Evolutionary conservation across 2,113 vertebrate genomes (phyloP).

Genomic region (Cephalopterus ornatus): DNA sequence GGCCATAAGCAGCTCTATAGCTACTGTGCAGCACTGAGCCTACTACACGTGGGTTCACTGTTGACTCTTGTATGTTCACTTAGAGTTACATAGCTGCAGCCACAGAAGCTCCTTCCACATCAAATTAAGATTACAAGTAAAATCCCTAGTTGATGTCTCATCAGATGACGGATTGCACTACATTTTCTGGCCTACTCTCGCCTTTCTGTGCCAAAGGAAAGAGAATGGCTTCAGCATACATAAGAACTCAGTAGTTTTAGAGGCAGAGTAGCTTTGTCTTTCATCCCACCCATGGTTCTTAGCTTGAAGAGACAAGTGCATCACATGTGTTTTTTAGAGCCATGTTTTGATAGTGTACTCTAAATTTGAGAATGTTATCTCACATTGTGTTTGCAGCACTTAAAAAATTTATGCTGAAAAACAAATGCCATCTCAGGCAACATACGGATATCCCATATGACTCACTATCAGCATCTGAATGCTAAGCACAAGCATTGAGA

Average conservation of each 20-base stretch:
- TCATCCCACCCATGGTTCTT: neutral
- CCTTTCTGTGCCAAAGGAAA: neutral
- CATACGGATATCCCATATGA: neutral
- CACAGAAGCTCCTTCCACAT: neutral
- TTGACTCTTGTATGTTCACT: neutral
- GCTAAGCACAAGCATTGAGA: neutral
- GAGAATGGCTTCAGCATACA: neutral
- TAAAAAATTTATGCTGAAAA: slow-evolving; percentile 23
- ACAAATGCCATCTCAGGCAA: slow-evolving; percentile 5
- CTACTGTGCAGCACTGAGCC: neutral
- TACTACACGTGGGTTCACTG: neutral
- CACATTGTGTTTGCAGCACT: neutral
- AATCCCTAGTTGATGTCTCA: neutral
- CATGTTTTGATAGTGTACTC: slow-evolving; percentile 4
- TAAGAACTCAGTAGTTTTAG: neutral
- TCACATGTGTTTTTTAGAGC: neutral
- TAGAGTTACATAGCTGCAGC: neutral
- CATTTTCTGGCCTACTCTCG: neutral
- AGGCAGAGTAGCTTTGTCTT: neutral
- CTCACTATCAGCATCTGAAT: neutral
- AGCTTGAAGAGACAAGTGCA: neutral
- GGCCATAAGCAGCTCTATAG: neutral
- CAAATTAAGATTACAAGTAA: neutral
- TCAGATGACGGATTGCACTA: neutral
- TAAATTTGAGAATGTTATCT: neutral